A percentile compares a stretch with the other conserved stretches of the same genome.
These are phyloP conservation scores for Diglossa cyanea DNA, from an alignment of 2,797 vertebrate genomes.

Conservation along the genomic window DNA sequence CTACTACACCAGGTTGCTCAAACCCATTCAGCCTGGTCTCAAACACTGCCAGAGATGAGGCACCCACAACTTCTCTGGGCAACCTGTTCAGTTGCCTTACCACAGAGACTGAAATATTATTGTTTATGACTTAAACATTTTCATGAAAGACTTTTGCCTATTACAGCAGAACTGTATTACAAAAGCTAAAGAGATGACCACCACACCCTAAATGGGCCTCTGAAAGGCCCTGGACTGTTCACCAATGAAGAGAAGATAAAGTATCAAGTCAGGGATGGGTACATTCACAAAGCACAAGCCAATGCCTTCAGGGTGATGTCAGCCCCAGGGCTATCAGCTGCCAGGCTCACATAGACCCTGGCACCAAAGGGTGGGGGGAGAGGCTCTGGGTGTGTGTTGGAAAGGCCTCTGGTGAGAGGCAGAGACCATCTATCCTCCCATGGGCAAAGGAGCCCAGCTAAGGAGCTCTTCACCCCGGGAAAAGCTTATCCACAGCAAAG, in stretches of 20 bases:
- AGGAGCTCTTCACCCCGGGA: accelerated
- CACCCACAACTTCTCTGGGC: neutral
- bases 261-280: neutral
- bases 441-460: neutral
- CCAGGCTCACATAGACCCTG: accelerated
- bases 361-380: no score
- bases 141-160: neutral
- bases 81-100: neutral
- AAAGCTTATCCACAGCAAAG: neutral
- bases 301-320: no score
- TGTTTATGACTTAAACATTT: neutral
- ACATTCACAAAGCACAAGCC: neutral
- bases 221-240: no score
- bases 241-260: neutral
- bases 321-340: neutral
- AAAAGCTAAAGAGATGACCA: neutral
- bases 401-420: neutral
- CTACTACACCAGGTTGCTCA: neutral
- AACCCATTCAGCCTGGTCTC: neutral
- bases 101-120: neutral
- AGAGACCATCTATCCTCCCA: neutral
- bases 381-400: neutral
- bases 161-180: no score
- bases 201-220: no score
- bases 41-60: neutral